Percentiles rank a stretch among this genome's conserved stretches.
phyloP scores from a whole-genome alignment of 2,113 vertebrate genomes.

The Oxygymnocypris stewartii region DNA sequence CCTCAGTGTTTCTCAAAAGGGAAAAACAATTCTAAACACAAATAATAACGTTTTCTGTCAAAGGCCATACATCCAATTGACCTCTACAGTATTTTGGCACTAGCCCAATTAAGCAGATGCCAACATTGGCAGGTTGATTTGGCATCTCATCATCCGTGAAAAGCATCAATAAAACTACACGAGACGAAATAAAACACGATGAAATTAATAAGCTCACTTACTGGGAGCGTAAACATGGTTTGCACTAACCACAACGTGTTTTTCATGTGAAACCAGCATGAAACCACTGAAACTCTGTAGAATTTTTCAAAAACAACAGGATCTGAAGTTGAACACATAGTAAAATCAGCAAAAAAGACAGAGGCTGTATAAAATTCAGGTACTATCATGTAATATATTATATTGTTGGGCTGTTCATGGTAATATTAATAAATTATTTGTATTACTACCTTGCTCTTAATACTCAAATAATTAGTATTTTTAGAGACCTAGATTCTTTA shows the following conservation, averaged over 20 bases:
- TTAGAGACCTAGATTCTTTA: constrained; percentile 20
- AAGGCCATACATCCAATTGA: not conserved
- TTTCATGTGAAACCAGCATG: too few relatives aligned
- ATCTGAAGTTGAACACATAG: not conserved
- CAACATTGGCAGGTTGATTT: not conserved
- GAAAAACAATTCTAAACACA: not conserved
- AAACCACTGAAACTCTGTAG: not conserved
- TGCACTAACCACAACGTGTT: not conserved
- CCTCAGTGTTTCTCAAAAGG: not conserved
- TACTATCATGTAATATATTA: not conserved
- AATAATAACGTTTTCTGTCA: not conserved
- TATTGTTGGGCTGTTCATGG: not conserved
- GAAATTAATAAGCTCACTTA: not conserved
- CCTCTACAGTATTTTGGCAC: constrained; percentile 15
- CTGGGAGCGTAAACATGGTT: not conserved
- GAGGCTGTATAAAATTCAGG: not conserved
- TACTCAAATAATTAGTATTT: not conserved
- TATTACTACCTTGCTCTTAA: not conserved
- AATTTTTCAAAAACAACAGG: too few relatives aligned
- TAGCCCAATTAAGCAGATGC: not conserved
- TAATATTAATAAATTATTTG: constrained; percentile 1
- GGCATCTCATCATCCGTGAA: not conserved
- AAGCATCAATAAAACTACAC: constrained; percentile 2
- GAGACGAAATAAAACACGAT: not conserved
- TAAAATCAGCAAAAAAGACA: not conserved